Evolutionary conservation across 2,888 invertebrate genomes (phyloP), one percentile per base, ranked within the genome.

Genomic region (Phrixothrix hirtus): DNA sequence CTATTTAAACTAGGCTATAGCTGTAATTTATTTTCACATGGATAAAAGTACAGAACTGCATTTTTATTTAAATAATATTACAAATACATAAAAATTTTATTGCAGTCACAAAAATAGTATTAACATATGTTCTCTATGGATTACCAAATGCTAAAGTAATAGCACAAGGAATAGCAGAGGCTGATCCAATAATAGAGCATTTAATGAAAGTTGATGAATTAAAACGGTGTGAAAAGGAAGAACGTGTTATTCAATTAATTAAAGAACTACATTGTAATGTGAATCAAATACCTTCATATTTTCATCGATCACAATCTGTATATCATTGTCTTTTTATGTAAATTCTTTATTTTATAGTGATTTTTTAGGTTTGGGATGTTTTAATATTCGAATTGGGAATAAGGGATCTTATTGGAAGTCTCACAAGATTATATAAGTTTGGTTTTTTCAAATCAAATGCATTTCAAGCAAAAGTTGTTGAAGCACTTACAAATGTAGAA

Each of bases 231-330:
- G 65, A 55, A 54, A 81, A 83, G 59, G 77, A 80, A 6, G 64
- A 66, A 1, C 72, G 75, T 2, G 83, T 83, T 2, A 80, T 81
- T 1, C 68, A 69, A 9, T 70, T 85, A 10, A 75, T 81, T 0
- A 71, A 76, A 45, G 72, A 75, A 27, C 71, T 83, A 57, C 74
- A 80, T 36, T 81, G 87, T 4, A 42, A 80, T 5, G 74, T 88
- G 27, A 83, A 86, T 61, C 86, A 88, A 70, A 79, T 89, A n/a
- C 86, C 88, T 43, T 82, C 84, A 3, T 79, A 80, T 64, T 74
- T 87, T 53, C 75, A 87, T 32, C 87, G 85, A 60, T 79, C 82
- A 32, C 79, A 79, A 68, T 79, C 81, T 67, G 86, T 87, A 73
- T 72, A 78, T n/a, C n/a, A n/a, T n/a, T n/a, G n/a, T n/a, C n/a